Evolutionary conservation across 2,888 invertebrate genomes (phyloP), one percentile per base, ranked within the genome.

Genomic region (Rhingia campestris): DNA sequence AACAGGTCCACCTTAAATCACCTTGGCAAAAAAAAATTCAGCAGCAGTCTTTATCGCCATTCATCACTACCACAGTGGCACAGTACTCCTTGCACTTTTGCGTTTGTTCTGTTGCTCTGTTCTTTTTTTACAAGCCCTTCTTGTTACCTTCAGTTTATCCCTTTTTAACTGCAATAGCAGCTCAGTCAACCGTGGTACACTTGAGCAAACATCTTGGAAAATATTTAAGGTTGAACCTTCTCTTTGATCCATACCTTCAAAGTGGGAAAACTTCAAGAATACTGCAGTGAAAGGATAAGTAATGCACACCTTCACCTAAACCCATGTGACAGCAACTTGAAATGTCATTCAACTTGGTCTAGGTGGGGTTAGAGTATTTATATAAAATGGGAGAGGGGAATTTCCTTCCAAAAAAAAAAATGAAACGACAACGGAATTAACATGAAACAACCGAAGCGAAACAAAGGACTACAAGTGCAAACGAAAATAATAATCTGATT

Each of bases 401-500:
- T 73, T 61, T 49, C 12, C 47, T 30, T n/a, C 10, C 67, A 0
- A 12, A 35, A 33, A 53, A 54, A 35, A 49, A 10, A 51, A 49
- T 35, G 51, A 59, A 45, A 59, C 22, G 32, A 59, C 9, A 35
- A 4, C 3, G 10, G 47, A 49, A 14, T 63, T 37, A 63, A 54
- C 61, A 53, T 45, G 56, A 58, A 35, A 43, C 35, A 47, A 43
- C 12, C 41, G 35, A 7, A 9, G 7, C 2, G 14, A 45, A 54
- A 73, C 39, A 67, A 73, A 67, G 41, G 47, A 32, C 45, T 61
- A 32, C 41, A 14, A 12, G 49, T 67, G 67, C 66, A 51, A n/a
- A 66, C 22, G 39, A 61, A 56, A 67, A 43, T 49, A 10, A 37
- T 39, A 14, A 32, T 51, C 41, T 41, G 56, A 58, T 49, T 12